phyloP scores from a whole-genome alignment of 2,113 vertebrate genomes.

The Spea bombifrons region DNA sequence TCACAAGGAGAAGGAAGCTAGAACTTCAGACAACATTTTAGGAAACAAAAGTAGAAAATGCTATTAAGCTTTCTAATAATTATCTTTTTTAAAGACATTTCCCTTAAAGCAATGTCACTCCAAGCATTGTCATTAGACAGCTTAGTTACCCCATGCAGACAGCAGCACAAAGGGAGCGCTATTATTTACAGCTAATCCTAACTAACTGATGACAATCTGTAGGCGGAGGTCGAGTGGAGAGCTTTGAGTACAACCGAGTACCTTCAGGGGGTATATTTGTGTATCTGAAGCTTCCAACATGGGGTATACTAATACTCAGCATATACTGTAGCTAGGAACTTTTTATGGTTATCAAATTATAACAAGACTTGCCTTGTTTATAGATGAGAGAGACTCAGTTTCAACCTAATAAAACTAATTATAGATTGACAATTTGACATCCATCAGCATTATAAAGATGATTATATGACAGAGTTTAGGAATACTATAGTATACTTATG shows the following conservation, averaged over 20 bases:
- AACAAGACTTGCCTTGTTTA: background rate
- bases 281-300: slow-evolving; percentile 1
- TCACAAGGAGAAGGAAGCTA: no score
- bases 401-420: no score
- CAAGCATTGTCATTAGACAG: background rate
- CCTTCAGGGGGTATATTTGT: slow-evolving; percentile 4
- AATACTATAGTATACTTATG: no score
- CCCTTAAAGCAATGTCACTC: background rate
- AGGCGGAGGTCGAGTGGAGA: slow-evolving; percentile 11
- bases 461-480: no score
- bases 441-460: no score
- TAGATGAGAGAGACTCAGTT: no score
- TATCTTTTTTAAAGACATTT: background rate
- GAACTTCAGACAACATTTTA: no score
- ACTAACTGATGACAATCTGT: slow-evolving; percentile 18
- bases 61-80: no score
- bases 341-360: background rate
- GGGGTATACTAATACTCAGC: background rate
- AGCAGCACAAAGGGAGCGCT: background rate
- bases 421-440: no score
- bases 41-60: no score
- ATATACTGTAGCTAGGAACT: background rate
- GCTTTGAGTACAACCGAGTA: slow-evolving; percentile 14
- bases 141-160: slow-evolving; percentile 2
- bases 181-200: slow-evolving; percentile 1